Conservation (phyloP, 2,113 vertebrate genomes). For the Pomatorhinus ruficollis region DNA sequence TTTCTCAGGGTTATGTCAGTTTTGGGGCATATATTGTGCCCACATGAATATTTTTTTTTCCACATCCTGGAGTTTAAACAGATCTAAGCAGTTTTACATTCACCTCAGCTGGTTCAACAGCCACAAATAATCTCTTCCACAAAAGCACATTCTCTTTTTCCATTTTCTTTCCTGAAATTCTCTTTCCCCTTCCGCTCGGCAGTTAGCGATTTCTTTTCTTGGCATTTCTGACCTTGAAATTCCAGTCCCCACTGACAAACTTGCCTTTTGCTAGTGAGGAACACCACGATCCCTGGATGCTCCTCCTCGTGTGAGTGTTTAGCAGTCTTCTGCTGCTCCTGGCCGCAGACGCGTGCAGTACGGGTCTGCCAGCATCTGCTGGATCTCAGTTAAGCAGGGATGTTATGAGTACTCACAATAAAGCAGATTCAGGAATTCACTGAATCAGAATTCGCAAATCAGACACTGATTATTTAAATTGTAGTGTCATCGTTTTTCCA, state of each 20-base stretch:
- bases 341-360: neutral
- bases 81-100: neutral
- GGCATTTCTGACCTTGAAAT: neutral
- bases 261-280: neutral
- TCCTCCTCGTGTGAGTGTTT: neutral
- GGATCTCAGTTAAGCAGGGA: neutral
- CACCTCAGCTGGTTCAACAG: neutral
- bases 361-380: fast-evolving
- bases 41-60: neutral
- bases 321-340: neutral
- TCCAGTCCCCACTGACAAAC: neutral
- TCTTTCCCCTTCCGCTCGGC: neutral
- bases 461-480: neutral
- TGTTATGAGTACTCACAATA: fast-evolving
- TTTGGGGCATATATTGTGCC: neutral
- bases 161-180: neutral
- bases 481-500: neutral
- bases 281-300: fast-evolving
- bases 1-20: neutral
- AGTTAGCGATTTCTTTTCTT: neutral
- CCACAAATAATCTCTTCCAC: neutral
- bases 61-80: neutral
- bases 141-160: neutral
- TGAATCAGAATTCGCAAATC: neutral
- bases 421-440: neutral